Base-by-base conservation (phyloP, 2,888 invertebrate species). In the Rhorus exstirpatorius region DNA sequence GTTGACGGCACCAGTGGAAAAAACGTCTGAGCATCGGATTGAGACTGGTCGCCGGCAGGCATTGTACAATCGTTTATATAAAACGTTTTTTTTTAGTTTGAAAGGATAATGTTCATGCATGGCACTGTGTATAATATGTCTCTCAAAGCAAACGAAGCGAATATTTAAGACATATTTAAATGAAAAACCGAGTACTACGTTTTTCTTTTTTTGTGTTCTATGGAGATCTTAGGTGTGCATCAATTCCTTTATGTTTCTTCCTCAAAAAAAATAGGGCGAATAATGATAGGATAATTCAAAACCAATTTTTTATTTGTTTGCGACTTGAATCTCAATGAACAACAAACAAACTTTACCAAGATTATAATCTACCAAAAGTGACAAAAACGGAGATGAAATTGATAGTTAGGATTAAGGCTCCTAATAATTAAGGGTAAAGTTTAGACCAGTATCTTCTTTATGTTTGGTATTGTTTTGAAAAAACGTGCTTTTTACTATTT, bases 1-100 rank as follows among this genome's bases (percentile, higher is more conserved):
- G 60, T 19, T 55, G 60, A 78, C 55, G 76, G 72, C 17, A 78
- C 63, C 51, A 85, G 86, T 87, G 87, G 89, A 74, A 85, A 88
- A 88, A 88, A 88, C 87, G 87, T 91, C 91, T 90, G 90, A 91
- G 90, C 91, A 91, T 90, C 91, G 90, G 80, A 74, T 78, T 79
- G 75, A 70, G 71, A 71, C 75, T 75, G 67, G 75, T 71, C 55
- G 58, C 74, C 63, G 41, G 51, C 86, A 84, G 83, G 87, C 86
- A 89, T 90, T 91, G 90, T 90, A 83, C 65, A 24, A 63, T 55
- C 87, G 85, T 87, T 84, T 86, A 86, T 87, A 86, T 86, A 86
- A 87, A 90, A 90, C 88, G 88, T 89, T 89, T 86, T 63, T 63
- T 72, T 67, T 60, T 88, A 88, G 90, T 89, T 89, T 89, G 90